These are phyloP conservation scores for Meles meles DNA, from an alignment of 2,113 vertebrate genomes.

Conservation along the genomic window DNA sequence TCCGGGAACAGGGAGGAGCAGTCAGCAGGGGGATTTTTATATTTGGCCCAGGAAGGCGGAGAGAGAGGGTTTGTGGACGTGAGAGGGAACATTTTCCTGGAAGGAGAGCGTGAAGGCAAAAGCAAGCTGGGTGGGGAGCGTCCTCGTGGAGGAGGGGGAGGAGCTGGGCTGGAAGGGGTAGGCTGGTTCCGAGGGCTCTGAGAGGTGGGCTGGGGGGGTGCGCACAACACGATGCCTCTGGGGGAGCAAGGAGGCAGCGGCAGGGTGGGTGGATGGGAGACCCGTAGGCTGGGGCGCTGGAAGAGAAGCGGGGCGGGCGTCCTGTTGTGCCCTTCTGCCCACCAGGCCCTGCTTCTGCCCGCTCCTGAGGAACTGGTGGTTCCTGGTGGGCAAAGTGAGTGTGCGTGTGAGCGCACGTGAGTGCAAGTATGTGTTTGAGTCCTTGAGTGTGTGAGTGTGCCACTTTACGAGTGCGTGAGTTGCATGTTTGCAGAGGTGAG, in stretches of 20 bases:
- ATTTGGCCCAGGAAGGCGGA: neutral
- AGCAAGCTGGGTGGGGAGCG: neutral
- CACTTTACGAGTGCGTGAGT: neutral
- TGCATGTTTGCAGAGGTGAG: neutral
- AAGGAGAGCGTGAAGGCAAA: neutral
- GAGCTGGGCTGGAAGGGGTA: neutral
- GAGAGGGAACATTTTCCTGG: neutral
- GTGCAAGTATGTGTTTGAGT: too few relatives aligned
- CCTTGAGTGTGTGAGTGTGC: neutral
- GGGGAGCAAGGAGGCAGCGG: neutral
- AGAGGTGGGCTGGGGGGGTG: neutral
- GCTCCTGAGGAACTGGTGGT: neutral
- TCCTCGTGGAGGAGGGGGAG: neutral
- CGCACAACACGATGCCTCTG: too few relatives aligned
- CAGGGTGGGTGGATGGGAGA: accelerated
- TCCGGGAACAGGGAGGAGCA: neutral
- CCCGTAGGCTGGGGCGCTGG: too few relatives aligned
- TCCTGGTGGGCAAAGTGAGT: accelerated
- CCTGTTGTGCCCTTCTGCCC: neutral
- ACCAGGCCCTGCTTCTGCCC: neutral
- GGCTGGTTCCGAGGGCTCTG: neutral
- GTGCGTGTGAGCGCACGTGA: neutral
- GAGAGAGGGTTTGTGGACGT: neutral
- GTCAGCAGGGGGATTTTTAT: neutral
- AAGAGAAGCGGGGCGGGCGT: neutral